phyloP scores from a whole-genome alignment of 2,797 vertebrate genomes.

The Monodelphis domestica region DNA sequence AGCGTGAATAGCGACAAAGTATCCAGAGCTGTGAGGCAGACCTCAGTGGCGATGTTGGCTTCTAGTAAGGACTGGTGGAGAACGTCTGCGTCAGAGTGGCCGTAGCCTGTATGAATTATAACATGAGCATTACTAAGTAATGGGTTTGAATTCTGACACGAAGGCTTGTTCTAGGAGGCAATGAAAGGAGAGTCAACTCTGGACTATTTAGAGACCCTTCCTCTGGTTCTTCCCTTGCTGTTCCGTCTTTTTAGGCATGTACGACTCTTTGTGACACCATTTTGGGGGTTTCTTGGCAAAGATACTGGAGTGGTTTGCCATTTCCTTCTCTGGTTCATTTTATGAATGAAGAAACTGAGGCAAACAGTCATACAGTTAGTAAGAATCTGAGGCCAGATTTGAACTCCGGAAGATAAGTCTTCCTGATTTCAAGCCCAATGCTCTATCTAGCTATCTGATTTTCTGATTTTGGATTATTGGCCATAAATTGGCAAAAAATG shows the following conservation, averaged over 20 bases:
- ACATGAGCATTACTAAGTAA: slow-evolving; percentile 54
- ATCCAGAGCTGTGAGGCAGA: slow-evolving; percentile 96
- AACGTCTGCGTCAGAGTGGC: slow-evolving; percentile 93
- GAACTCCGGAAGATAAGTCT: no score
- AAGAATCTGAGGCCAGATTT: no score
- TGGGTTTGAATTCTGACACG: background rate
- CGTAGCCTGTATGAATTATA: slow-evolving; percentile 89
- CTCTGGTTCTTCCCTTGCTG: background rate
- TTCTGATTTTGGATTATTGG: background rate
- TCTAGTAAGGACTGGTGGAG: slow-evolving; percentile 95
- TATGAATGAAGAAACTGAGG: no score
- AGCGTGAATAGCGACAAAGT: slow-evolving; percentile 94
- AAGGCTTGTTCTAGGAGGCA: background rate
- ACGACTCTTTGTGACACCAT: no score
- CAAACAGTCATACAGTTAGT: no score
- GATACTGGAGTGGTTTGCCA: no score
- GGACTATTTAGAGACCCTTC: slow-evolving; percentile 59
- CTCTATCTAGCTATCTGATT: background rate
- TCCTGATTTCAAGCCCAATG: no score
- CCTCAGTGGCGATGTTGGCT: slow-evolving; percentile 96
- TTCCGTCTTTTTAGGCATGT: no score
- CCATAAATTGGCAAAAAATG: no score
- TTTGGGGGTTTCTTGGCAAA: no score
- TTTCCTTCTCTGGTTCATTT: no score
- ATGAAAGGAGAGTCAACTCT: slow-evolving; percentile 73